Evolutionary conservation across 2,113 vertebrate species (phyloP), one percentile per base, ranked within the genome.

Genomic region (Oreochromis spilurus): DNA sequence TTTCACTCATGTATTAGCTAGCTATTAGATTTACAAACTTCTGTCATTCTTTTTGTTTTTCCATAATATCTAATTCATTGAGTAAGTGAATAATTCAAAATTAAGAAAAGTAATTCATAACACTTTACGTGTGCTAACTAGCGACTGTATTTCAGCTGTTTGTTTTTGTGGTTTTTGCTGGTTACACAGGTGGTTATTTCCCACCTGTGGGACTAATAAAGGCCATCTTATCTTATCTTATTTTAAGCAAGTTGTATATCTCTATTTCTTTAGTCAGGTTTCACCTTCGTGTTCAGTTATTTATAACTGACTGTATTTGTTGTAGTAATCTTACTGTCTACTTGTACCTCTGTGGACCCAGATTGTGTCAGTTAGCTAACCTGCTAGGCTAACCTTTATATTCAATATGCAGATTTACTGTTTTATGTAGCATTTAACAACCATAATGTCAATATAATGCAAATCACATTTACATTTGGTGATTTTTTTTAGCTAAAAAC

Each of bases 391-490:
- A 62, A 19, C 29, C 16, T 62, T 62, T 19, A 34, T 34, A 62
- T 11, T 36, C 29, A 36, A 36, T 62, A 1, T 36, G 17, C 29
- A 62, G 31, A 0, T 16, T 3, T 62, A 16, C 2, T 62, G 0
- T 19, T 60, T 62, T 34, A 62, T 34, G 58, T 62, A 62, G 58
- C 58, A 62, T 62, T 62, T 34, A 62, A 1, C 29, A 62, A 1
- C 31, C 5, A 62, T 36, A 36, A 62, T 62, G 1, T 62, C 58
- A 62, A 11, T 62, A 62, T n/a, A 62, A 62, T 62, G 17, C 1
- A 0, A 62, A 7, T 36, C 31, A 36, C 31, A 62, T 36, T 62
- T 36, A n/a, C 4, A 62, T 62, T 0, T 62, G 16, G 58, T 36
- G 1, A n/a, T 34, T 9, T 31, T 4, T 62, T 62, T 62, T 7